These are phyloP conservation scores for Misgurnus anguillicaudatus DNA, from an alignment of 2,113 vertebrate species.

Conservation along the genomic window DNA sequence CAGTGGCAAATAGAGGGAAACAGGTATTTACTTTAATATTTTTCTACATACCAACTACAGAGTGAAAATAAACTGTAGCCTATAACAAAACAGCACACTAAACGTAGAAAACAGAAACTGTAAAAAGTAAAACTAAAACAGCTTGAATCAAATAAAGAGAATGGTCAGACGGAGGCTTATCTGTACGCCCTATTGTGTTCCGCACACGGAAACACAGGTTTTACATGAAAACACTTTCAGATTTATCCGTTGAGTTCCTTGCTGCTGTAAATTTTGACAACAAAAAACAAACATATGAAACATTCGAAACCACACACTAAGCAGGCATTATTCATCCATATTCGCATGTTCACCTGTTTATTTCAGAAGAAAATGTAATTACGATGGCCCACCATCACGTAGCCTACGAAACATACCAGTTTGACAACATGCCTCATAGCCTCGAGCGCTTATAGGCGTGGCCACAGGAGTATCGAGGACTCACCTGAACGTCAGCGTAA, in stretches of 20 bases:
- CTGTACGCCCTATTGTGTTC: not conserved
- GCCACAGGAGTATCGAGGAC: not conserved
- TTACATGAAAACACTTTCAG: constrained; percentile 1
- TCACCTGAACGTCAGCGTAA: constrained; percentile 17
- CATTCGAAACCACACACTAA: not conserved
- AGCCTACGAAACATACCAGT: constrained; percentile 60
- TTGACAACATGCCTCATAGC: constrained; percentile 58
- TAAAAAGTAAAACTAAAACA: not conserved
- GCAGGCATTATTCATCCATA: not conserved
- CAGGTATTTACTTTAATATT: not conserved
- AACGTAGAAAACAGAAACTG: not conserved
- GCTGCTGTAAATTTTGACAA: not conserved
- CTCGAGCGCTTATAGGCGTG: not conserved
- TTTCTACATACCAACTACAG: not conserved
- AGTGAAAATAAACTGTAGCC: not conserved
- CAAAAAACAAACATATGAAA: not conserved
- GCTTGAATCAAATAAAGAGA: not conserved
- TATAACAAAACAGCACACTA: not conserved
- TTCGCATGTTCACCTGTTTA: not conserved
- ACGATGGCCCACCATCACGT: not conserved
- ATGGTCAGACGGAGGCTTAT: not conserved
- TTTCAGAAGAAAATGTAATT: not conserved
- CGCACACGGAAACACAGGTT: not conserved
- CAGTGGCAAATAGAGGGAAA: not conserved
- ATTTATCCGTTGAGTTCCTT: not conserved